These are phyloP conservation scores for Chroicocephalus ridibundus DNA, from an alignment of 2,113 vertebrate genomes.

Conservation along the genomic window DNA sequence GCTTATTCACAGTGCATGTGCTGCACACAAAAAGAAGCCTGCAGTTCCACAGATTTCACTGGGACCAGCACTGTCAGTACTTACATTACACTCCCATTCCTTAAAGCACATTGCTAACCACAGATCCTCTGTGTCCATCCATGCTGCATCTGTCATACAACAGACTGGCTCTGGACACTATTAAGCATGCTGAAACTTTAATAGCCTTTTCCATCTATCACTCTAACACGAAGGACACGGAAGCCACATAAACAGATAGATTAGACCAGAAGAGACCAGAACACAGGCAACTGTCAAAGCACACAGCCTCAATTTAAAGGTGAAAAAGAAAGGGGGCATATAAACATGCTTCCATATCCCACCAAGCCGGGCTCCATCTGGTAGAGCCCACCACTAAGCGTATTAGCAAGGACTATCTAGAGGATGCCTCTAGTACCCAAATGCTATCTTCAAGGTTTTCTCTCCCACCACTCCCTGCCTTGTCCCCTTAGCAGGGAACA, in stretches of 20 bases:
- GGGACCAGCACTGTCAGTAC: background rate
- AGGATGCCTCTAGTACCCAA: background rate
- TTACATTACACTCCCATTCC: background rate
- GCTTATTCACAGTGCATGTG: background rate
- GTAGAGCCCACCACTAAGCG: fast-evolving
- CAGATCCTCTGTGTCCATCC: background rate
- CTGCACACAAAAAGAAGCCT: background rate
- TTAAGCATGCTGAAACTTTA: background rate
- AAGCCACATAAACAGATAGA: background rate
- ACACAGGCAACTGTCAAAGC: background rate
- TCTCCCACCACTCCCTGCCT: background rate
- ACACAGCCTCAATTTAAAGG: background rate
- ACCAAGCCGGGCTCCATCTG: background rate
- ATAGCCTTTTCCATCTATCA: background rate
- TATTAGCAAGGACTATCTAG: background rate
- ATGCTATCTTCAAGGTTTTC: background rate
- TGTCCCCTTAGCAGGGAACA: background rate
- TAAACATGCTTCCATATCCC: background rate
- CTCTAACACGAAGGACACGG: background rate
- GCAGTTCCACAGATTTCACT: background rate
- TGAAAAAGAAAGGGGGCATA: background rate
- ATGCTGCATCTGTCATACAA: background rate
- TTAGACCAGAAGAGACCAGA: background rate
- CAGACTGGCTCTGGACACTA: background rate
- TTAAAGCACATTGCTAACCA: background rate